Evolutionary conservation across 2,888 invertebrate genomes (phyloP), one percentile per base, ranked within the genome.

Genomic region (Oxytorus armatus): DNA sequence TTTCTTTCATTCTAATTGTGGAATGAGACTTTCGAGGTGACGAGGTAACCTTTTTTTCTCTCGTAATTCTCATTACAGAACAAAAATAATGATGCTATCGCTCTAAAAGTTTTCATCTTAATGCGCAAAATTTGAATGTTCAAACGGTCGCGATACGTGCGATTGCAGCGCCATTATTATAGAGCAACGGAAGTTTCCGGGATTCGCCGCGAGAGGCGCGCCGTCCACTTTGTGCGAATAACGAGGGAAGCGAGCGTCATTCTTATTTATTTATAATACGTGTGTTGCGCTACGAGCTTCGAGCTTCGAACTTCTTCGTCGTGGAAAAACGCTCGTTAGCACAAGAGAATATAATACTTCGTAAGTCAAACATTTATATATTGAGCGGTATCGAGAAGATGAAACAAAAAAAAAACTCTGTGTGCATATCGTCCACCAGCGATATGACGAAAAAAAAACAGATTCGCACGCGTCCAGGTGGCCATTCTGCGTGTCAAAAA

Each of bases 401-500:
- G 1, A 39, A 39, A 39, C 39, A 10, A 39, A 39, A 39, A 39
- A 11, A 39, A 39, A 11, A 39, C 1, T 59, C 33, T 57, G 53
- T 21, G 21, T 7, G 55, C 44, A n/a, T 16, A 21, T 23, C 42
- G 11, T 61, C 66, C 61, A 80, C 47, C 72, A 36, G 36, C 16
- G 55, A 76, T 55, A 63, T 53, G 61, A 42, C 63, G 73, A 76
- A 68, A 47, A 42, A 49, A 23, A 53, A 16, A 42, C n/a, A n/a
- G n/a, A n/a, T n/a, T n/a, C n/a, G 1, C 16, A 18, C 42, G 11
- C 16, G 33, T 18, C 29, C 33, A 47, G 47, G 53, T 33, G 21
- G 59, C 39, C 61, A 39, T 33, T 70, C 75, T 69, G 75, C 79
- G 70, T 75, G 63, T 33, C 25, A 44, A 44, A 49, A 55, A 61